phyloP scores from a whole-genome alignment of 2,113 vertebrate species.

The Larimichthys polyactis region DNA sequence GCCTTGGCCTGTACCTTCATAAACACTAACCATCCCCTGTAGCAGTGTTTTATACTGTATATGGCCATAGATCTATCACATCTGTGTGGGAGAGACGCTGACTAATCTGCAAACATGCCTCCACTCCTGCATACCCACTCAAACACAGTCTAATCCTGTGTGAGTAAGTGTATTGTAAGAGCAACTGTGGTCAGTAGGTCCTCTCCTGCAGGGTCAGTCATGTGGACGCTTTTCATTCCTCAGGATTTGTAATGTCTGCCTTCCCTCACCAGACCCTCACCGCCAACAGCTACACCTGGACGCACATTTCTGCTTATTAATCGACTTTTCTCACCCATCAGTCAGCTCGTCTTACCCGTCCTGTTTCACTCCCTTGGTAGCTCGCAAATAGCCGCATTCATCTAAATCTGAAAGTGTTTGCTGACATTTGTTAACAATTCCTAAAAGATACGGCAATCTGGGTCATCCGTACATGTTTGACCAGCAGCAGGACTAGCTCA shows the following conservation, averaged over 20 bases:
- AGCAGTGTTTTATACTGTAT: background rate
- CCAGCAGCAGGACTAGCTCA: background rate
- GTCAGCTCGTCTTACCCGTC: background rate
- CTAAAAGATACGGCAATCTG: background rate
- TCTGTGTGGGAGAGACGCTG: background rate
- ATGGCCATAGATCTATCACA: background rate
- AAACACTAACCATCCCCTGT: no score
- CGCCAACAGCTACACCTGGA: slow-evolving; percentile 8
- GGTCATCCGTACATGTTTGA: slow-evolving; percentile 22
- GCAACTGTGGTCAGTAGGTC: slow-evolving; percentile 60
- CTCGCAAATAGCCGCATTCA: background rate
- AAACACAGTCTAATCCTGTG: slow-evolving; percentile 15
- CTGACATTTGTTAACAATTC: slow-evolving; percentile 18
- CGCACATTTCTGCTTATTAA: background rate
- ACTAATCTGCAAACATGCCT: no score
- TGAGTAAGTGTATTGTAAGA: slow-evolving; percentile 29
- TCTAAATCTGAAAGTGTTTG: slow-evolving; percentile 11
- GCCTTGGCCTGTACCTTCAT: no score
- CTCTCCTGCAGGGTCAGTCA: slow-evolving; percentile 51
- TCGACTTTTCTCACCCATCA: background rate
- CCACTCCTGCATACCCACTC: background rate
- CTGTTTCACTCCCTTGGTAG: background rate
- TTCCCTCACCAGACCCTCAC: slow-evolving; percentile 5
- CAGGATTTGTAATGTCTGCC: slow-evolving; percentile 69
- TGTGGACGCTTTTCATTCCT: slow-evolving; percentile 69